Evolutionary conservation across 53 echinoderm and acorn worm species (phyloP).

Genomic region (Antedon mediterranea): DNA sequence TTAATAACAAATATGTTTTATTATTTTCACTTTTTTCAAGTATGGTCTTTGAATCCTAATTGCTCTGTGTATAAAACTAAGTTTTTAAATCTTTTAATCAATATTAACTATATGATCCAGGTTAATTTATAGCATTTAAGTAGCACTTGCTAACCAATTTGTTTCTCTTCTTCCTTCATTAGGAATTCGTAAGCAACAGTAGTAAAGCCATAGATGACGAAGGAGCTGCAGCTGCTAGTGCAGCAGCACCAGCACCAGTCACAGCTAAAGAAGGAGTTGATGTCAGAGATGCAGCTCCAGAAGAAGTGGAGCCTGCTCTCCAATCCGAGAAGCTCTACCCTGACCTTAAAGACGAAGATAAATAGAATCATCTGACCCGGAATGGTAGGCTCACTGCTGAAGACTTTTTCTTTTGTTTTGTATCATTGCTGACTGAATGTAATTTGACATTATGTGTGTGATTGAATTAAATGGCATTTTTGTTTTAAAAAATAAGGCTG

Average conservation of each 20-base stretch:
- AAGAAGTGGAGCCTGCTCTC: constrained; percentile 3
- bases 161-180: neutral
- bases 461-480: no score
- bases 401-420: neutral
- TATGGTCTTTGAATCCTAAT: no score
- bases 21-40: no score
- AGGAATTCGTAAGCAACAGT: constrained; percentile 90
- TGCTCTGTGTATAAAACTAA: no score
- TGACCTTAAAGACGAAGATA: neutral
- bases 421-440: no score
- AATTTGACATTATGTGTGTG: no score
- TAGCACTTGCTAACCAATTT: neutral
- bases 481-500: no score
- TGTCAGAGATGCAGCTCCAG: neutral
- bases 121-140: no score
- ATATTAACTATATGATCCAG: no score
- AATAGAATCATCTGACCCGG: neutral
- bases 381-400: neutral
- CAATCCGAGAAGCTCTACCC: neutral
- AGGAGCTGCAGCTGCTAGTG: constrained; percentile 7
- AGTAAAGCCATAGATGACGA: constrained; percentile 45
- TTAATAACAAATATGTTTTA: no score
- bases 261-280: constrained; percentile 1
- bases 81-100: no score
- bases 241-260: neutral